Conservation (phyloP, 1,140 invertebrate genomes). For the Adelges cooleyi region DNA sequence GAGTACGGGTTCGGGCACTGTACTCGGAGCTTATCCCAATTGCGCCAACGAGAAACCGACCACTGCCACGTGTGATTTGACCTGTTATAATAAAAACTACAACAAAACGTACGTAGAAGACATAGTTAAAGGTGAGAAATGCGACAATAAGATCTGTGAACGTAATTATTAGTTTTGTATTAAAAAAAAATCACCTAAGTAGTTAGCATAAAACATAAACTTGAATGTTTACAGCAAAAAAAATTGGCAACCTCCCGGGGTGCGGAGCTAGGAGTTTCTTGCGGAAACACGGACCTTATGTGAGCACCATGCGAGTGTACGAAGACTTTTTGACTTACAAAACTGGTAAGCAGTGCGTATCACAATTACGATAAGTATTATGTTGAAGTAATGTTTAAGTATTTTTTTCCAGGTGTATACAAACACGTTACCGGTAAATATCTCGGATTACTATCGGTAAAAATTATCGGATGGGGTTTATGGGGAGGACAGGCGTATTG, state of each 20-base stretch:
- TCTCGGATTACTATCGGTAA: conserved; percentile 78
- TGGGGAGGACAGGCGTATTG: conserved; percentile 36
- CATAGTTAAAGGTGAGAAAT: conserved; percentile 10
- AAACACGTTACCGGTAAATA: conserved; percentile 59
- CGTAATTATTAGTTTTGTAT: no score
- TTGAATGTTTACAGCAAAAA: neutral
- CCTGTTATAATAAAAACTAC: conserved; percentile 10
- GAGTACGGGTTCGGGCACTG: neutral
- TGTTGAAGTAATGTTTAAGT: no score
- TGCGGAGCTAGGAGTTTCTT: conserved; percentile 38
- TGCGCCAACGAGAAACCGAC: neutral
- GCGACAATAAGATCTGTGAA: no score
- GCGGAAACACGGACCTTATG: conserved; percentile 75
- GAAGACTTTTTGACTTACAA: conserved; percentile 77
- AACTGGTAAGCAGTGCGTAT: conserved; percentile 20
- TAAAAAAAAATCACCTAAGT: no score
- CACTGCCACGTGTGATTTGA: conserved; percentile 9
- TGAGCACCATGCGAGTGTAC: conserved; percentile 79
- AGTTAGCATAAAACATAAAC: no score
- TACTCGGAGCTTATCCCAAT: neutral
- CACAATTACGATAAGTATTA: no score
- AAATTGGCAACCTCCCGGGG: neutral
- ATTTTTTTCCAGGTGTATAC: conserved; percentile 79
- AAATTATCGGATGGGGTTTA: conserved; percentile 63
- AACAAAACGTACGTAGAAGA: neutral